A percentile compares a stretch with the other conserved stretches of the same genome.
These are phyloP conservation scores for Halcyon malimbica DNA, from an alignment of 2,113 vertebrate genomes.

Conservation along the genomic window DNA sequence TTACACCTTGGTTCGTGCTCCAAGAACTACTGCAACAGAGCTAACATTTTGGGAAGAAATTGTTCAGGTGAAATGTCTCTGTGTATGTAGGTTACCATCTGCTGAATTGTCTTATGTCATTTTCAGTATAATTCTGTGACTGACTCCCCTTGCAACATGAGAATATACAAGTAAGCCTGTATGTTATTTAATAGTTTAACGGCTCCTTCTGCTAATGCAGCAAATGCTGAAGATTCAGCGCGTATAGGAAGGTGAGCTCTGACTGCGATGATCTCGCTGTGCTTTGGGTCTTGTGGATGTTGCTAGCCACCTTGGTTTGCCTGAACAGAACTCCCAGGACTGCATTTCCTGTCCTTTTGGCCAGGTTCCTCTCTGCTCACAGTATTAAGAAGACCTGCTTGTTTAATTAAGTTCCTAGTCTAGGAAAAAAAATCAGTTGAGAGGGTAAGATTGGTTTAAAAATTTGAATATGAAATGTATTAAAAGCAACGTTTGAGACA, in stretches of 20 bases:
- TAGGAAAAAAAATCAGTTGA: not conserved
- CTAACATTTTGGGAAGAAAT: not conserved
- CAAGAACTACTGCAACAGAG: not conserved
- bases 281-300: not conserved
- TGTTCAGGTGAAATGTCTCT: not conserved
- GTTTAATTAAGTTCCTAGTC: not conserved
- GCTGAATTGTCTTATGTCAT: not conserved
- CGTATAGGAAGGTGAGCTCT: not conserved
- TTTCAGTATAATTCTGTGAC: not conserved
- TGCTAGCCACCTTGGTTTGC: not conserved
- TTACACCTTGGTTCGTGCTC: not conserved
- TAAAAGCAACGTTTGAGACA: not conserved
- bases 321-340: not conserved
- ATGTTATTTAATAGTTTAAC: not conserved
- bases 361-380: not conserved
- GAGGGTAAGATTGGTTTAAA: not conserved
- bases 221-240: not conserved
- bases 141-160: not conserved
- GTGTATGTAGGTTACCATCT: not conserved
- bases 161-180: not conserved
- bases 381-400: not conserved
- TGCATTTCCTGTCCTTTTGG: not conserved
- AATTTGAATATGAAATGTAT: not conserved
- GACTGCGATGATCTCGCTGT: not conserved
- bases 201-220: not conserved